Conservation (phyloP, 2,797 vertebrate genomes). For the Brachyalestes nurse region DNA sequence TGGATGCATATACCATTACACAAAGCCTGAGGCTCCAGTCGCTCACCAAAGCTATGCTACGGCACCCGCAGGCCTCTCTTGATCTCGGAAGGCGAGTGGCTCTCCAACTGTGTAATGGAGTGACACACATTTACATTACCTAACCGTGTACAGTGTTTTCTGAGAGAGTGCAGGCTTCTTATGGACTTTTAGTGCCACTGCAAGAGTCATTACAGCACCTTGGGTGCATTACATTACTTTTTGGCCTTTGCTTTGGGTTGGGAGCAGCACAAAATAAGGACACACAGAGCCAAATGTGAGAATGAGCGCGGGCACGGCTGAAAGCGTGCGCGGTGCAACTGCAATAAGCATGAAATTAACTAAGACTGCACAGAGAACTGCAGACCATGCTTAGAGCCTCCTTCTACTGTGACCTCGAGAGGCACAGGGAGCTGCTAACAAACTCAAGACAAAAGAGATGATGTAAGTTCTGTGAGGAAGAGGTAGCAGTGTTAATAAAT, state of each 20-base stretch:
- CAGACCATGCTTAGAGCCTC: too few relatives aligned
- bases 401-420: too few relatives aligned
- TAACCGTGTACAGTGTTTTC: constrained; percentile 37
- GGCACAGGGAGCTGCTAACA: too few relatives aligned
- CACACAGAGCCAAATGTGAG: background rate
- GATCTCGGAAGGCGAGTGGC: constrained; percentile 32
- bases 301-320: too few relatives aligned
- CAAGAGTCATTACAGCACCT: constrained; percentile 29
- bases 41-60: constrained; percentile 37
- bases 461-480: too few relatives aligned
- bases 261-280: background rate
- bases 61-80: constrained; percentile 1
- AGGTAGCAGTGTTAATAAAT: too few relatives aligned
- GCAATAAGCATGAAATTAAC: too few relatives aligned
- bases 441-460: too few relatives aligned
- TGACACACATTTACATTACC: constrained; percentile 32
- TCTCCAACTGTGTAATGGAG: constrained; percentile 31
- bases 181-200: constrained; percentile 11
- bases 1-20: constrained; percentile 60
- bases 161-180: constrained; percentile 12
- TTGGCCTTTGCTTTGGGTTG: background rate
- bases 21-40: constrained; percentile 49
- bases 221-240: constrained; percentile 18
- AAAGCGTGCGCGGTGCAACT: background rate
- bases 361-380: too few relatives aligned